phyloP scores from a whole-genome alignment of 1,140 invertebrate species.

The Drosophila tristis region DNA sequence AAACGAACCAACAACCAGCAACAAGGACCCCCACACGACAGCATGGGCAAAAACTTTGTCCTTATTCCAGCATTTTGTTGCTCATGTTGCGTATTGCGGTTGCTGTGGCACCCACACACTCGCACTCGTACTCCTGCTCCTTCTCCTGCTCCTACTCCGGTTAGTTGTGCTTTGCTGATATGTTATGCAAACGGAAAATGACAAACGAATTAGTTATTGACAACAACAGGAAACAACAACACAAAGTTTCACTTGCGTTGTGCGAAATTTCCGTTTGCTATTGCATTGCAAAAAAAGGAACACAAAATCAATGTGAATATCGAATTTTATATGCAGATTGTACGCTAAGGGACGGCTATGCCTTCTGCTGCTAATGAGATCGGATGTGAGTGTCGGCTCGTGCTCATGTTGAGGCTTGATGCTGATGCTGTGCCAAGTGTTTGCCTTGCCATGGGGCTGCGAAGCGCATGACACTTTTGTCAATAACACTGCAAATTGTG shows the following conservation, averaged over 20 bases:
- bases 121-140: background rate
- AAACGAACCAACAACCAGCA: constrained; percentile 61
- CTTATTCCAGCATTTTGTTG: constrained; percentile 75
- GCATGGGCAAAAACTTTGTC: constrained; percentile 69
- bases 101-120: constrained; percentile 9
- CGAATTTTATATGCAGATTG: constrained; percentile 34
- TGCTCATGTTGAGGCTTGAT: background rate
- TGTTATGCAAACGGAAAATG: constrained; percentile 81
- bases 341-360: constrained; percentile 6
- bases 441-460: constrained; percentile 25
- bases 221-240: constrained; percentile 71
- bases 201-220: constrained; percentile 83
- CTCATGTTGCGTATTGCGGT: constrained; percentile 34
- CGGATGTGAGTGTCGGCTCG: constrained; percentile 29
- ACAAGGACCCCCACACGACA: constrained; percentile 50
- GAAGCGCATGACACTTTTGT: constrained; percentile 60
- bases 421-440: constrained; percentile 1
- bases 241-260: constrained; percentile 65
- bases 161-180: constrained; percentile 20
- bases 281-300: constrained; percentile 17
- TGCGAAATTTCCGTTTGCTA: constrained; percentile 76
- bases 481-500: constrained; percentile 64
- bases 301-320: constrained; percentile 42
- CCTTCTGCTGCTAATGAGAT: constrained; percentile 60
- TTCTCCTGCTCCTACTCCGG: background rate